Conservation (phyloP, 2,888 invertebrate genomes). For the Oligia fasciuncula region DNA sequence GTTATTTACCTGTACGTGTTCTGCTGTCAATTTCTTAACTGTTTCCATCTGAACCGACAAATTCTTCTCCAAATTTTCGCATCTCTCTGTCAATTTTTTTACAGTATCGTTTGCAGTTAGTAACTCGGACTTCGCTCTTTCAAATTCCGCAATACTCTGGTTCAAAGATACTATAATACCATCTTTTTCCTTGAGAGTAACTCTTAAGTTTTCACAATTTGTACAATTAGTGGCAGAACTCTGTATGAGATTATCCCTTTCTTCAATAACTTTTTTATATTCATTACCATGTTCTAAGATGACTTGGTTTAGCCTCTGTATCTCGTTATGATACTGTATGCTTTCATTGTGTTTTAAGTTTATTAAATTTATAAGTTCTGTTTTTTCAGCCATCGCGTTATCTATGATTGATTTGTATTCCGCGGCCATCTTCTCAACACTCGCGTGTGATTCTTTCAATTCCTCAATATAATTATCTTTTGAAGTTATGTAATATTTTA, state of each 20-base stretch:
- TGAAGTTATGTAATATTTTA: constrained; percentile 68
- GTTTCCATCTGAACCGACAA: constrained; percentile 92
- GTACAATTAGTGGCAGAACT: constrained; percentile 71
- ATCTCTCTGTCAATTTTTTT: constrained; percentile 91
- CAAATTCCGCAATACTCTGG: constrained; percentile 73
- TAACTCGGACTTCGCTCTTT: constrained; percentile 84
- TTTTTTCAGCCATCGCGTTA: constrained; percentile 88
- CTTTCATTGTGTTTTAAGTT: constrained; percentile 96
- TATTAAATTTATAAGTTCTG: constrained; percentile 92
- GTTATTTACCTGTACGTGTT: constrained; percentile 87
- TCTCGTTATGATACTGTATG: constrained; percentile 95
- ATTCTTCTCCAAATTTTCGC: constrained; percentile 92
- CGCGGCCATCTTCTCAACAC: constrained; percentile 72
- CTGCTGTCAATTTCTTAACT: constrained; percentile 91
- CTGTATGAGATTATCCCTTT: constrained; percentile 75
- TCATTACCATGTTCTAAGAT: constrained; percentile 88
- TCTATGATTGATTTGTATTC: constrained; percentile 79
- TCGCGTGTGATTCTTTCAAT: constrained; percentile 70
- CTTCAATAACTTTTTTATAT: constrained; percentile 78
- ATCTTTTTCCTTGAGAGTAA: constrained; percentile 82
- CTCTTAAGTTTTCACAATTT: constrained; percentile 77
- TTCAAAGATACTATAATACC: constrained; percentile 80
- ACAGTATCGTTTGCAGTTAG: constrained; percentile 90
- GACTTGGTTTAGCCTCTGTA: constrained; percentile 93
- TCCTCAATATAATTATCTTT: constrained; percentile 76